Percentiles rank a stretch among this genome's conserved stretches.
Evolutionary conservation across 30 jellyfish, hydroid and myxozoan genomes (phyloP).

Genomic region (Turritopsis rubra): DNA sequence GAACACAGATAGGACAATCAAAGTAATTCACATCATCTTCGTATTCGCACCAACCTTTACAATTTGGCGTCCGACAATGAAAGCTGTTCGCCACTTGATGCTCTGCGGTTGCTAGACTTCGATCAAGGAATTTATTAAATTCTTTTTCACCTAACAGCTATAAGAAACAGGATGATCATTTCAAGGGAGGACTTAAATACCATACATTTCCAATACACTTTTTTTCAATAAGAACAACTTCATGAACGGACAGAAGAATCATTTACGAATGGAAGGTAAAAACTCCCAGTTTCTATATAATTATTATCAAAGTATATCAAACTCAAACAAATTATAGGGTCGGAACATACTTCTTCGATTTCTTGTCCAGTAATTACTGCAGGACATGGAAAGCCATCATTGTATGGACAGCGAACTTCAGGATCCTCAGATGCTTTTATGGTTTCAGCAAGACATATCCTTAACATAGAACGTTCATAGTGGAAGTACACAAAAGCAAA

Average conservation of each 20-base stretch:
- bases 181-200: neutral
- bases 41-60: conserved; percentile 71
- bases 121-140: conserved; percentile 39
- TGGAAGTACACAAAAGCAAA: neutral
- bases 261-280: too few species aligned
- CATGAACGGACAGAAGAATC: neutral
- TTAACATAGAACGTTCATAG: conserved; percentile 10
- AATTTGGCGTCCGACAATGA: conserved; percentile 70
- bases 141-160: conserved; percentile 61
- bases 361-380: conserved; percentile 84
- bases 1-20: conserved; percentile 45
- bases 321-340: too few species aligned
- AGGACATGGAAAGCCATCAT: conserved; percentile 57
- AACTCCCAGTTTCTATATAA: too few species aligned
- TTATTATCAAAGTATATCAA: too few species aligned
- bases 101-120: conserved; percentile 64
- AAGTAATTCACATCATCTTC: conserved; percentile 82
- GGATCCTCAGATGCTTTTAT: conserved; percentile 60
- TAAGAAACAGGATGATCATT: neutral
- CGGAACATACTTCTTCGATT: conserved; percentile 53
- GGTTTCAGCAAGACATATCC: conserved; percentile 48
- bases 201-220: too few species aligned
- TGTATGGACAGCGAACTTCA: conserved; percentile 68
- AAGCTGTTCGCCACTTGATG: conserved; percentile 46
- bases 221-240: neutral